These are phyloP conservation scores for Pocota personata DNA, from an alignment of 2,888 invertebrate genomes.

Conservation along the genomic window DNA sequence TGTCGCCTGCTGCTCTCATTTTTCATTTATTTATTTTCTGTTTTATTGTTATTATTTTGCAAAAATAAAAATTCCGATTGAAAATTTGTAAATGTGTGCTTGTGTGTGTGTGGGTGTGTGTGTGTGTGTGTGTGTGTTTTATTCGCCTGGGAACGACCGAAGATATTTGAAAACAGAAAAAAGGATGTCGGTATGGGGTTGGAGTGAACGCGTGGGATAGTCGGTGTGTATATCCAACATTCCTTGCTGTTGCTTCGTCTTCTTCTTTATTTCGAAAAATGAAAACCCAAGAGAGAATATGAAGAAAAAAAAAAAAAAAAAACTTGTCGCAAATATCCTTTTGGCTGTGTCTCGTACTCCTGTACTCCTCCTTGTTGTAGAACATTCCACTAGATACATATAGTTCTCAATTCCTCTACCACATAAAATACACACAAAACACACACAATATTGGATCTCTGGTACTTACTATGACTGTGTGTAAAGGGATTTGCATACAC, in stretches of 20 bases:
- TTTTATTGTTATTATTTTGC: conserved; percentile 70
- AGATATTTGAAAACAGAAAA: conserved; percentile 34
- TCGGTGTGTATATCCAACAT: conserved; percentile 23
- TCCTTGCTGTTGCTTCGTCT: conserved; percentile 19
- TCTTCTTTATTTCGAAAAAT: not conserved
- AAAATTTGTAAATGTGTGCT: not conserved
- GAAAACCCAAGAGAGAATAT: not conserved
- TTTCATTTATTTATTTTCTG: conserved; percentile 73
- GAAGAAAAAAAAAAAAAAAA: conserved; percentile 11
- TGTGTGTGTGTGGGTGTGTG: not conserved
- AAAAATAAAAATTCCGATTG: conserved; percentile 67
- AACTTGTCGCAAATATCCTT: conserved; percentile 67
- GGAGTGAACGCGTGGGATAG: conserved; percentile 53
- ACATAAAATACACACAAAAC: conserved; percentile 70
- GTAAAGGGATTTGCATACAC: conserved; percentile 72
- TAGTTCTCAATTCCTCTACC: conserved; percentile 56
- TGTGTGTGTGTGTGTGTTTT: conserved; percentile 30
- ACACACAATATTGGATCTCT: conserved; percentile 67
- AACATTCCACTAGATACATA: conserved; percentile 58
- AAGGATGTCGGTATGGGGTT: not conserved
- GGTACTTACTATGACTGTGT: conserved; percentile 55
- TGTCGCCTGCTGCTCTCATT: conserved; percentile 79
- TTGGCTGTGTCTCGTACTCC: conserved; percentile 42
- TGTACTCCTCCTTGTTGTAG: conserved; percentile 39
- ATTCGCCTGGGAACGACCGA: conserved; percentile 61